Conservation (phyloP, 2,888 invertebrate genomes). For the Mythimna albipuncta region DNA sequence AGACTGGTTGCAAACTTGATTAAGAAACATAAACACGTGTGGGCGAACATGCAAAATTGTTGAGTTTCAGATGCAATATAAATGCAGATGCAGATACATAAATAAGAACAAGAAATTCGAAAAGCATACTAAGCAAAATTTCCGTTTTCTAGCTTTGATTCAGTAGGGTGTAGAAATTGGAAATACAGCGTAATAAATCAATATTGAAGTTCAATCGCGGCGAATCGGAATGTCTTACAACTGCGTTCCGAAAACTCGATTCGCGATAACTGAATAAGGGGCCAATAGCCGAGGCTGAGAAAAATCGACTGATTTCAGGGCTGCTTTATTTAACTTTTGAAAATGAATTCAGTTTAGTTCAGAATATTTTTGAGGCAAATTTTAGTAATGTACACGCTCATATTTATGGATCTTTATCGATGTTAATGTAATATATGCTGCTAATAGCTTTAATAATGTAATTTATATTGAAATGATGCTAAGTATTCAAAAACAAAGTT, state of each 20-base stretch:
- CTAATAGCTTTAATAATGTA: no score
- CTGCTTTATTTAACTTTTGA: slow-evolving; percentile 36
- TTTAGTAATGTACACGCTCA: background rate
- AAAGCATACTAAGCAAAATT: slow-evolving; percentile 40
- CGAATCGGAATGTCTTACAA: slow-evolving; percentile 77
- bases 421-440: background rate
- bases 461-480: background rate
- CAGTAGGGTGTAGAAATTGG: slow-evolving; percentile 38
- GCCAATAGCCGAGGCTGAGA: slow-evolving; percentile 79
- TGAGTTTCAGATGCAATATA: slow-evolving; percentile 62
- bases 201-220: slow-evolving; percentile 71
- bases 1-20: slow-evolving; percentile 82
- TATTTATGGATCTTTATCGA: no score
- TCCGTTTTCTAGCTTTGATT: slow-evolving; percentile 48
- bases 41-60: slow-evolving; percentile 73
- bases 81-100: slow-evolving; percentile 55
- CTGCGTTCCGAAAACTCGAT: slow-evolving; percentile 83
- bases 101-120: slow-evolving; percentile 46
- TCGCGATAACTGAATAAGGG: slow-evolving; percentile 78
- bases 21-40: slow-evolving; percentile 81
- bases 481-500: background rate
- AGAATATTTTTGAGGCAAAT: background rate
- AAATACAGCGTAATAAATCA: slow-evolving; percentile 72
- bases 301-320: slow-evolving; percentile 77
- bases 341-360: background rate